phyloP scores from a whole-genome alignment of 1,140 invertebrate species.

The Harpegnathos saltator region DNA sequence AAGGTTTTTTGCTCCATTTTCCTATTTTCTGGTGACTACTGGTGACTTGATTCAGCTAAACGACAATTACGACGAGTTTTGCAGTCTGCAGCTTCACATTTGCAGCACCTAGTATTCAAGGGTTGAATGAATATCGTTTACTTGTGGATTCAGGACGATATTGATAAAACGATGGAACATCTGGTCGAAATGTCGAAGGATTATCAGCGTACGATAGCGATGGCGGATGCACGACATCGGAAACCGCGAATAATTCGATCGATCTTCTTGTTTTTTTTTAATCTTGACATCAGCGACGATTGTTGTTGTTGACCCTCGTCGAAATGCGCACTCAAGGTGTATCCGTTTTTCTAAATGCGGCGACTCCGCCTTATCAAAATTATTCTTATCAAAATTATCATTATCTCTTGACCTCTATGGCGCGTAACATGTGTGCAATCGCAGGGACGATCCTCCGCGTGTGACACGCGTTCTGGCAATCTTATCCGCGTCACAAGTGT shows the following conservation, averaged over 20 bases:
- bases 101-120: neutral
- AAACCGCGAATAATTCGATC: neutral
- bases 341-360: neutral
- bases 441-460: neutral
- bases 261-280: conserved; percentile 11
- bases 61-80: too few species aligned
- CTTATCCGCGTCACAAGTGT: conserved; percentile 6
- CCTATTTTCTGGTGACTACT: too few species aligned
- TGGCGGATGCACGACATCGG: neutral
- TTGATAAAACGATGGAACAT: neutral
- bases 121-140: neutral
- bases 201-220: conserved; percentile 6
- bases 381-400: conserved; percentile 2
- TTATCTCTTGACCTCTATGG: neutral
- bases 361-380: neutral
- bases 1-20: too few species aligned
- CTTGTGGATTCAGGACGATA: neutral
- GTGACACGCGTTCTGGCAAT: neutral
- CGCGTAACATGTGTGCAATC: neutral
- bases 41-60: too few species aligned
- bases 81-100: too few species aligned
- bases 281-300: neutral
- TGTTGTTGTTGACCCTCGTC: neutral
- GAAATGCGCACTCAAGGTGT: neutral
- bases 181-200: conserved; percentile 1